These are phyloP conservation scores for Odontothrips loti DNA, from an alignment of 2,888 invertebrate genomes.

Conservation along the genomic window DNA sequence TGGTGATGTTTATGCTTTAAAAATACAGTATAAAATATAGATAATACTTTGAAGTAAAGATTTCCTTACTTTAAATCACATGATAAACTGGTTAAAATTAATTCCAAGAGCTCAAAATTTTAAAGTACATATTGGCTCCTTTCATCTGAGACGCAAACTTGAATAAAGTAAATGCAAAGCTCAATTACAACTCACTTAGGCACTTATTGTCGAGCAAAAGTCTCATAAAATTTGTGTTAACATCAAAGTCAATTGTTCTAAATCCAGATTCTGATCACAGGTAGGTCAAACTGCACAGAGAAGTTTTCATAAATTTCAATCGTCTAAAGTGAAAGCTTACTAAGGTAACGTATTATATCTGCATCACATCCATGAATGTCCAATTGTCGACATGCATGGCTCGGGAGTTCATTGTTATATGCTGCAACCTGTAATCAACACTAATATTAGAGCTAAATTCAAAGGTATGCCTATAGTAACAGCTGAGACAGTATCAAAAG, in stretches of 20 bases:
- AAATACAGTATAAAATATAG: not conserved
- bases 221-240: too few relatives aligned
- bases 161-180: not conserved
- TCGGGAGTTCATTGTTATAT: slow-evolving; percentile 18
- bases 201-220: too few relatives aligned
- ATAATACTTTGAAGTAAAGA: not conserved
- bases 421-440: not conserved
- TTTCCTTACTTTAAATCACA: not conserved
- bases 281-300: not conserved
- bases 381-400: slow-evolving; percentile 31
- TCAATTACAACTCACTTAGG: not conserved
- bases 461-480: not conserved
- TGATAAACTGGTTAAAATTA: not conserved
- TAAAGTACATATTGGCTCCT: too few relatives aligned
- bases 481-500: too few relatives aligned
- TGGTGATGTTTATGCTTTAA: not conserved
- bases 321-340: slow-evolving; percentile 15
- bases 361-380: slow-evolving; percentile 37
- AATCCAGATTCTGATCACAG: not conserved
- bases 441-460: not conserved
- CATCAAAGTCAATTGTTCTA: too few relatives aligned
- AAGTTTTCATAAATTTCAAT: too few relatives aligned
- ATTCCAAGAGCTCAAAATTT: not conserved
- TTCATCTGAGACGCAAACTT: too few relatives aligned
- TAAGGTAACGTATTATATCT: slow-evolving; percentile 36